Evolutionary conservation across 2,797 vertebrate species (phyloP), one percentile per base, ranked within the genome.

Genomic region (Argyrosomus regius): DNA sequence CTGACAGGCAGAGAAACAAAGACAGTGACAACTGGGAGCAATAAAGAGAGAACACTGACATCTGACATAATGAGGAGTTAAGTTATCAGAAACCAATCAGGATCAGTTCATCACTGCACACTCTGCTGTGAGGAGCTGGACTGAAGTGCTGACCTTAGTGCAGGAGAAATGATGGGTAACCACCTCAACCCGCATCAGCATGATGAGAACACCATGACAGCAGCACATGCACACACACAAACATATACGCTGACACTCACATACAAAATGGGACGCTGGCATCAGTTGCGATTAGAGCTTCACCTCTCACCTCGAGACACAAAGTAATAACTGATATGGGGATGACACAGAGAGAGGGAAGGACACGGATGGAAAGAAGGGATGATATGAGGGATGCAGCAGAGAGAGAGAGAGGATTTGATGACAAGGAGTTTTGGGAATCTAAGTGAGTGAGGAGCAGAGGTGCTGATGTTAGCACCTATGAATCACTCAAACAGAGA

Each of bases 391-490:
- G 39, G 73, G 43, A 67, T 62, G 39, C 24, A 71, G 59, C 68
- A 63, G 58, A 62, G 20, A 72, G 48, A 66, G 48, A 63, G 35
- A 41, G 65, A 54, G 20, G 79, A 75, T 84, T 74, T 82, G 86
- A 89, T 92, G 89, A 93, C 82, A 52, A 60, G 61, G 48, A 69
- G 72, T 70, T 85, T 75, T 79, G 70, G 69, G 69, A 77, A 72
- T 75, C 59, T 57, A 61, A 80, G 64, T 45, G 64, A 72, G 64
- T 63, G 67, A 77, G 65, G 80, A 78, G 85, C 71, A 82, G 68
- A 68, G 71, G 61, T 85, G 88, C 85, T 91, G 89, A 90, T 84
- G 81, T 82, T 79, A 72, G 87, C 82, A 56, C 56, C 68, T 57
- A 74, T 73, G 69, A 84, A 88, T 87, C 77, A 80, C 64, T 71